Conservation (phyloP, 1,140 invertebrate species). For the Mizuhopecten yessoensis region DNA sequence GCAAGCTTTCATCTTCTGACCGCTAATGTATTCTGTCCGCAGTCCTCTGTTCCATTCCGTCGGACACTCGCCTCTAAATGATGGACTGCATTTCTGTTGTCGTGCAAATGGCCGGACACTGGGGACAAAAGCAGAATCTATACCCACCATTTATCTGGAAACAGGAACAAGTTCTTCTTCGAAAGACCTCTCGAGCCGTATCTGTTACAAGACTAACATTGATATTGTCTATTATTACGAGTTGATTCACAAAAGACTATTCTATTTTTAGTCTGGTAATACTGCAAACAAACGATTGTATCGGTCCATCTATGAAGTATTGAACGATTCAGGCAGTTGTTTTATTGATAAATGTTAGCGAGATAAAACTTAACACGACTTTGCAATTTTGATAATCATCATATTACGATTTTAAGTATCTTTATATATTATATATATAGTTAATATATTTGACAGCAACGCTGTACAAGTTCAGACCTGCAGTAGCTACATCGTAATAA, state of each 20-base stretch:
- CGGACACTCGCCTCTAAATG: background rate
- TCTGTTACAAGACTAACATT: background rate
- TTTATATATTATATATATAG: background rate
- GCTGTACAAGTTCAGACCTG: too few relatives aligned
- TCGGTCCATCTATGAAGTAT: background rate
- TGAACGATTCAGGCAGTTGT: background rate
- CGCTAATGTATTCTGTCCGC: slow-evolving; percentile 7
- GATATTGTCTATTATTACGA: background rate
- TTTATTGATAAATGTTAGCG: background rate
- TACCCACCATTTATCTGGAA: background rate
- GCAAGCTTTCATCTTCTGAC: slow-evolving; percentile 32
- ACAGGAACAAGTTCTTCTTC: background rate
- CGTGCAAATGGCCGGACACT: background rate
- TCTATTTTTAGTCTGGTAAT: background rate
- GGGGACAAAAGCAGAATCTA: background rate
- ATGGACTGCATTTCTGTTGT: background rate
- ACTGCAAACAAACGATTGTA: background rate
- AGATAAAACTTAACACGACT: background rate
- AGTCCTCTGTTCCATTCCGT: slow-evolving; percentile 17
- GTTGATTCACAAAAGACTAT: background rate
- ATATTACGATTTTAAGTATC: background rate
- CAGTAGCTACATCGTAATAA: too few relatives aligned
- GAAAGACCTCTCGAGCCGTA: background rate
- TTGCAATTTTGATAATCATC: background rate
- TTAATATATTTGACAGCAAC: background rate